Evolutionary conservation across 2,888 invertebrate genomes (phyloP).

Genomic region (Hyppa rectilinea): DNA sequence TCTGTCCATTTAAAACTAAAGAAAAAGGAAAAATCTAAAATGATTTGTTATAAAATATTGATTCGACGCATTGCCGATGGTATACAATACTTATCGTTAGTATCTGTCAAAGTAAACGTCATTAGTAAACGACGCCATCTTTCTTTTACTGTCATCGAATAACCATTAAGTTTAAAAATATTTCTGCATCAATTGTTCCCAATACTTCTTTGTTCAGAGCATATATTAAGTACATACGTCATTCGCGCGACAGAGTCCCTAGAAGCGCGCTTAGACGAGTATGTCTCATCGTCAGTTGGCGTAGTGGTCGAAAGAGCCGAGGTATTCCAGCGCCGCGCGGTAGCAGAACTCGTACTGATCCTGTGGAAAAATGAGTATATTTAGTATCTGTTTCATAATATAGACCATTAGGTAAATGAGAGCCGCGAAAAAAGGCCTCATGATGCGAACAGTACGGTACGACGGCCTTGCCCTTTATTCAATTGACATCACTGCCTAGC

Average conservation of each 20-base stretch:
- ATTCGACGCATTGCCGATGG: constrained; percentile 9
- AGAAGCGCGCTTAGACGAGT: constrained; percentile 80
- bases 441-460: too few relatives aligned
- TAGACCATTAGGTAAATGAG: too few relatives aligned
- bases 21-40: neutral
- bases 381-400: constrained; percentile 11
- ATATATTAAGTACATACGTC: constrained; percentile 77
- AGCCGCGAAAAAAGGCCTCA: too few relatives aligned
- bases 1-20: constrained; percentile 6
- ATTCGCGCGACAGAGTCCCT: constrained; percentile 68
- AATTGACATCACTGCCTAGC: too few relatives aligned
- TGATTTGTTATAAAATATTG: neutral
- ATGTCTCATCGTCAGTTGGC: constrained; percentile 93
- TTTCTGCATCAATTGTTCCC: constrained; percentile 25
- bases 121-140: constrained; percentile 35
- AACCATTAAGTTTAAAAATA: constrained; percentile 37
- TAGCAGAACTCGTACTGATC: constrained; percentile 99
- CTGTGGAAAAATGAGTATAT: constrained; percentile 85
- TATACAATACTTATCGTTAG: neutral
- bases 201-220: constrained; percentile 58
- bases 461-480: too few relatives aligned
- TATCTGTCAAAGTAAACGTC: constrained; percentile 20
- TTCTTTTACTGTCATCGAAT: constrained; percentile 37
- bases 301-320: constrained; percentile 99
- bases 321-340: constrained; percentile 99